phyloP scores from a whole-genome alignment of 1,140 invertebrate species.

The Ceratina calcarata region DNA sequence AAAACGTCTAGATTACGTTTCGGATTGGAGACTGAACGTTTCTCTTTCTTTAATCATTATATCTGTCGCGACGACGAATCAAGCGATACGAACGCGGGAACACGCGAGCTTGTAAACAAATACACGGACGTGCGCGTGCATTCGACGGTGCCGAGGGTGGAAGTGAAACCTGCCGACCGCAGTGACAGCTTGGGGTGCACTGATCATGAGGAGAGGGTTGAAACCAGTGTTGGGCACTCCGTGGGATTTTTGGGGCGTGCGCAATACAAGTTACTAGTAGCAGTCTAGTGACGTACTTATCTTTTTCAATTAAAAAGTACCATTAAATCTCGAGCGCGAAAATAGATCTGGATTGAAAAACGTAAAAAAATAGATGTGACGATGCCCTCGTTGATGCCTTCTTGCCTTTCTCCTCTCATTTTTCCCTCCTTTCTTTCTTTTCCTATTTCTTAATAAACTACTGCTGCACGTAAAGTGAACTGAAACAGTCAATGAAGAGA shows the following conservation, averaged over 20 bases:
- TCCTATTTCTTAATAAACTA: too few relatives aligned
- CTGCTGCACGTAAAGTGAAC: too few relatives aligned
- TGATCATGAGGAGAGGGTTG: slow-evolving; percentile 59
- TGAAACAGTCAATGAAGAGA: too few relatives aligned
- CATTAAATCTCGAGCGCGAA: too few relatives aligned
- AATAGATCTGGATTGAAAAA: too few relatives aligned
- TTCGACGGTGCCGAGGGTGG: not conserved
- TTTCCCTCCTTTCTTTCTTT: too few relatives aligned
- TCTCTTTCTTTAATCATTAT: not conserved
- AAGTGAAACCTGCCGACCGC: slow-evolving; percentile 48
- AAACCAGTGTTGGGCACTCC: not conserved
- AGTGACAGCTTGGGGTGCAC: slow-evolving; percentile 60
- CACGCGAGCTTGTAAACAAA: slow-evolving; percentile 1
- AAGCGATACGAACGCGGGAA: not conserved
- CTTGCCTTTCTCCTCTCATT: too few relatives aligned
- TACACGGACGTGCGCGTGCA: slow-evolving; percentile 19
- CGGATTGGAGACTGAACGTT: not conserved
- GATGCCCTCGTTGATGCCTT: too few relatives aligned
- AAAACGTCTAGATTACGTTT: not conserved
- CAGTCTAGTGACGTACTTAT: too few relatives aligned
- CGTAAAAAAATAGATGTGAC: too few relatives aligned
- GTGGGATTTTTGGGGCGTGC: slow-evolving; percentile 24
- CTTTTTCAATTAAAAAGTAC: too few relatives aligned
- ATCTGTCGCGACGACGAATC: too few relatives aligned
- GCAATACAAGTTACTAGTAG: slow-evolving; percentile 50